A percentile compares a stretch with the other conserved stretches of the same genome.
Conservation (phyloP, 2,797 vertebrate species). For the Microtus californicus region DNA sequence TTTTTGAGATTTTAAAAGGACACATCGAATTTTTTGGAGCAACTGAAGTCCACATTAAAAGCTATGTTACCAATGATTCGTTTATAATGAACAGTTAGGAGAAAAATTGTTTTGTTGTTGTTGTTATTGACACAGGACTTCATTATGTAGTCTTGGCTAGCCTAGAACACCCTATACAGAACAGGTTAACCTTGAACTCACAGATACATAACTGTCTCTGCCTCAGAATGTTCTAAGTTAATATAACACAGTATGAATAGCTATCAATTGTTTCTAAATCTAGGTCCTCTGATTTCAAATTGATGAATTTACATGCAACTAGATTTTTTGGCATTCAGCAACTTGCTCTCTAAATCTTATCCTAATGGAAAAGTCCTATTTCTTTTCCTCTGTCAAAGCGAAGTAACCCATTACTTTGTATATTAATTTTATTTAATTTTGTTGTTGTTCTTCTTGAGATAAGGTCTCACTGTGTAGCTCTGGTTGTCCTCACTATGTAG, state of each 20-base stretch:
- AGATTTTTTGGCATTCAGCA: constrained; percentile 1
- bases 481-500: not conserved
- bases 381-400: constrained; percentile 47
- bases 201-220: not conserved
- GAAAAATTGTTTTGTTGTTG: not conserved
- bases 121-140: not conserved
- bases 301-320: constrained; percentile 59
- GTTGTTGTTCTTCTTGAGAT: not conserved
- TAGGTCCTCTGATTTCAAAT: constrained; percentile 42
- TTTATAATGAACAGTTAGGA: constrained; percentile 46
- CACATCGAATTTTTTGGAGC: constrained; percentile 27
- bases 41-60: constrained; percentile 60
- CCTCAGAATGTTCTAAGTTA: constrained; percentile 41
- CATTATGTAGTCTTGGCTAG: not conserved
- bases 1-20: constrained; percentile 46
- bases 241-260: constrained; percentile 28
- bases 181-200: not conserved
- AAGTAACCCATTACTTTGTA: not conserved
- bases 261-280: constrained; percentile 56
- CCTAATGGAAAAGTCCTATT: constrained; percentile 55
- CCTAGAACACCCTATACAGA: not conserved
- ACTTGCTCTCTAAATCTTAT: constrained; percentile 29
- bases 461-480: not conserved
- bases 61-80: constrained; percentile 31
- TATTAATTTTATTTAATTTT: not conserved